These are phyloP conservation scores for Nephrotoma appendiculata DNA, from an alignment of 2,888 invertebrate genomes.

Conservation along the genomic window DNA sequence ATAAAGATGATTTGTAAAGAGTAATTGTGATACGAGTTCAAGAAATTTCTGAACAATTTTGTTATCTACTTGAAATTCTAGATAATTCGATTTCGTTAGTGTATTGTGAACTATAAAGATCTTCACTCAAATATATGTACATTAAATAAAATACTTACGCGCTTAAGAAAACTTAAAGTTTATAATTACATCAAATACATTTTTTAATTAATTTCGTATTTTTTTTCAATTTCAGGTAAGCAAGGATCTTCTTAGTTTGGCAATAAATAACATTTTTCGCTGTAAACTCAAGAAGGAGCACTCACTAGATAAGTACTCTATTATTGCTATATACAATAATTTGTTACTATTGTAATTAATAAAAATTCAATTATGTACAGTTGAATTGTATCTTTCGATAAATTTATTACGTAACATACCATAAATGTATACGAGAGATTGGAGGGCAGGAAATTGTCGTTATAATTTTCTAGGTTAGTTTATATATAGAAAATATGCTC, in stretches of 20 bases:
- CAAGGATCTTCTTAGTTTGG: background rate
- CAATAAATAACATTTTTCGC: background rate
- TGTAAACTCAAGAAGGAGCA: background rate
- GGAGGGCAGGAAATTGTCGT: background rate
- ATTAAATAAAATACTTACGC: too few relatives aligned
- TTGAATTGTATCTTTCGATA: background rate
- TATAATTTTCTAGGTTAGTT: background rate
- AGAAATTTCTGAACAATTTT: too few relatives aligned
- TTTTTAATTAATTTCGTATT: background rate
- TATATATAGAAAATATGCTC: background rate
- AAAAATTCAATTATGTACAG: background rate
- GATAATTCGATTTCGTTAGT: too few relatives aligned
- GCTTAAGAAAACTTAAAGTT: background rate
- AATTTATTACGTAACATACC: background rate
- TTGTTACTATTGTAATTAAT: background rate
- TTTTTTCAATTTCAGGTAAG: background rate
- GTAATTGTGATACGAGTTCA: too few relatives aligned
- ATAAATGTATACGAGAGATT: background rate
- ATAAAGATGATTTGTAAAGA: too few relatives aligned
- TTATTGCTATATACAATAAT: background rate
- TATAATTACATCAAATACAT: background rate
- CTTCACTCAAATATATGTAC: too few relatives aligned
- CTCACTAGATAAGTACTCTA: background rate
- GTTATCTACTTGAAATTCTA: too few relatives aligned
- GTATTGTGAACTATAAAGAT: too few relatives aligned